These are phyloP conservation scores for Tachysurus vachellii DNA, from an alignment of 2,113 vertebrate species.

Conservation along the genomic window DNA sequence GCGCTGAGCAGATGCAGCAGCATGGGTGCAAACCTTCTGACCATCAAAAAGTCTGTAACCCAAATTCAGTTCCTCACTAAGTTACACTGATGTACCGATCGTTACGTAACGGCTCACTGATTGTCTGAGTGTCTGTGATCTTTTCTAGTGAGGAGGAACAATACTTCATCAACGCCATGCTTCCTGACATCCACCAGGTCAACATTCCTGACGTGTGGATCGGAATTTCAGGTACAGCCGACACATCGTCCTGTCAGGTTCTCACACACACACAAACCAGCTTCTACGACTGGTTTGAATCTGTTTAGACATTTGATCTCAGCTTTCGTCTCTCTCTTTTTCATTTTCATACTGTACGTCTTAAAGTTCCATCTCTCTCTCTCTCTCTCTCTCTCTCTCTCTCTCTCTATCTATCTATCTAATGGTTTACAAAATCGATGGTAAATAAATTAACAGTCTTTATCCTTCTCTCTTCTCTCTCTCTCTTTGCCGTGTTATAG, in stretches of 20 bases:
- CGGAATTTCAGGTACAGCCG: constrained; percentile 70
- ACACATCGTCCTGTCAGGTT: neutral
- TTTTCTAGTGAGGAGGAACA: constrained; percentile 71
- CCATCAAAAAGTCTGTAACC: constrained; percentile 66
- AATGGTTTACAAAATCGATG: no score
- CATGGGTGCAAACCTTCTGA: constrained; percentile 65
- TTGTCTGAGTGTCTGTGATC: neutral
- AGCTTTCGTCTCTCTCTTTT: no score
- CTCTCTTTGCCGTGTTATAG: no score
- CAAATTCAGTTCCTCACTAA: no score
- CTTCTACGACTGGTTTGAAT: no score
- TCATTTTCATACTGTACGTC: no score
- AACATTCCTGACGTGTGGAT: constrained; percentile 78
- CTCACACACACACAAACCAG: neutral
- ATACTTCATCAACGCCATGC: constrained; percentile 70
- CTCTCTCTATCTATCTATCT: no score
- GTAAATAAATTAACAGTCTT: no score
- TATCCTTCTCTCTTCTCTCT: no score
- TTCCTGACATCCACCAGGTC: constrained; percentile 73
- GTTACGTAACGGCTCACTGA: neutral
- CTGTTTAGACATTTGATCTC: no score
- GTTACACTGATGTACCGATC: neutral
- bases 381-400: no score
- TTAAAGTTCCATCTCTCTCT: no score
- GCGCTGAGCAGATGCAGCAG: constrained; percentile 63